Evolutionary conservation across 2,797 vertebrate genomes (phyloP).

Genomic region (Xenopus petersii): DNA sequence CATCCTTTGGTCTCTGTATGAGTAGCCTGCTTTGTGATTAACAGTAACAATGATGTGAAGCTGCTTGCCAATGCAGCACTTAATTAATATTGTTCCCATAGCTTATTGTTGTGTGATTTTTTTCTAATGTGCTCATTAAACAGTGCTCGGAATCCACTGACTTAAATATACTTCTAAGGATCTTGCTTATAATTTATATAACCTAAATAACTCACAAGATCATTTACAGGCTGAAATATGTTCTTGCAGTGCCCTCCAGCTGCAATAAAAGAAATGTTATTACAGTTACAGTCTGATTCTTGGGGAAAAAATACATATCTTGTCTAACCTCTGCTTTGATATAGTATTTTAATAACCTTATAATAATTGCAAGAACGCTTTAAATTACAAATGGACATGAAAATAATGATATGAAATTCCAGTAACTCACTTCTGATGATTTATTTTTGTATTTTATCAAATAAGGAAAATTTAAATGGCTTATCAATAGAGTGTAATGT

Average conservation of each 20-base stretch:
- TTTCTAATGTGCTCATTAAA: slow-evolving; percentile 34
- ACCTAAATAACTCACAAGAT: slow-evolving; percentile 26
- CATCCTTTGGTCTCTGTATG: slow-evolving; percentile 41
- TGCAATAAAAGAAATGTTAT: slow-evolving; percentile 27
- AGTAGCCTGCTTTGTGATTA: slow-evolving; percentile 40
- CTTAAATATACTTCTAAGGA: slow-evolving; percentile 28
- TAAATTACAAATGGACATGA: slow-evolving; percentile 10
- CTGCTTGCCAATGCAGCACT: slow-evolving; percentile 34
- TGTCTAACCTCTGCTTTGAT: slow-evolving; percentile 9
- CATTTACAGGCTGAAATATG: slow-evolving; percentile 20
- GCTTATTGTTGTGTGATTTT: slow-evolving; percentile 34
- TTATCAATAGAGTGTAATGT: no score
- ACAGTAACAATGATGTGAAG: slow-evolving; percentile 34
- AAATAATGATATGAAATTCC: background rate
- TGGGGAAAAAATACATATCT: background rate
- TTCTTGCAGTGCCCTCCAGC: slow-evolving; percentile 41
- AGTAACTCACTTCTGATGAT: no score
- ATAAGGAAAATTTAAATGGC: background rate
- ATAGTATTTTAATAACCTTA: slow-evolving; percentile 24
- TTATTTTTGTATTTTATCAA: background rate
- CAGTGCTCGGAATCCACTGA: slow-evolving; percentile 14
- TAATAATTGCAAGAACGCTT: slow-evolving; percentile 24
- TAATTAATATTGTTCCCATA: slow-evolving; percentile 25
- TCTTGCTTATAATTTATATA: slow-evolving; percentile 21
- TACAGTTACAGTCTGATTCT: background rate